Percentiles rank a stretch among this genome's conserved stretches.
Conservation (phyloP, 1,140 invertebrate genomes). For the Cardiocondyla obscurior region DNA sequence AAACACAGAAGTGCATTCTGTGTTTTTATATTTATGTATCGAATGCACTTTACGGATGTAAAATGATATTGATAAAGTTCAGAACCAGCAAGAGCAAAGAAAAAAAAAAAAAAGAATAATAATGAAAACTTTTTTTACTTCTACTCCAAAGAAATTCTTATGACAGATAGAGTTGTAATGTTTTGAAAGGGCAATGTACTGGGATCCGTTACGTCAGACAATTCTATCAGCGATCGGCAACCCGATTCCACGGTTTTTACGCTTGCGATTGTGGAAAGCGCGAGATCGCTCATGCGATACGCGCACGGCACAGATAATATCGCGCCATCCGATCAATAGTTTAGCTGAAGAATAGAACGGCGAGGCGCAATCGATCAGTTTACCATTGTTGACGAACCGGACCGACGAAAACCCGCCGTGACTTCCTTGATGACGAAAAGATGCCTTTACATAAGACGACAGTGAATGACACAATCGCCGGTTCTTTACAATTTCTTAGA, state of each 20-base stretch:
- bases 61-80: not conserved
- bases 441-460: not conserved
- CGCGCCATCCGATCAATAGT: not conserved
- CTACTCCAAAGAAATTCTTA: constrained; percentile 12
- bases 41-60: not conserved
- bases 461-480: constrained; percentile 4
- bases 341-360: not conserved
- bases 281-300: constrained; percentile 55
- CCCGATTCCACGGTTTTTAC: constrained; percentile 5
- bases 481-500: constrained; percentile 18
- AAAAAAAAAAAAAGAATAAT: not conserved
- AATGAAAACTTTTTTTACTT: constrained; percentile 1
- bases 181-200: constrained; percentile 34
- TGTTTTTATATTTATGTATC: not conserved
- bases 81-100: not conserved
- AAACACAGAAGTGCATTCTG: not conserved
- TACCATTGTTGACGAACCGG: not conserved
- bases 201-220: constrained; percentile 53
- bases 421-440: constrained; percentile 28
- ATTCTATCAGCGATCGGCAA: constrained; percentile 24
- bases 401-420: not conserved
- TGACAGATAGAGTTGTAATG: constrained; percentile 11
- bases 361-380: constrained; percentile 17
- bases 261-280: constrained; percentile 57
- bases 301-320: constrained; percentile 24